A percentile compares a stretch with the other conserved stretches of the same genome.
Conservation (phyloP, 2,888 invertebrate genomes). For the Pterobdella sp. region DNA sequence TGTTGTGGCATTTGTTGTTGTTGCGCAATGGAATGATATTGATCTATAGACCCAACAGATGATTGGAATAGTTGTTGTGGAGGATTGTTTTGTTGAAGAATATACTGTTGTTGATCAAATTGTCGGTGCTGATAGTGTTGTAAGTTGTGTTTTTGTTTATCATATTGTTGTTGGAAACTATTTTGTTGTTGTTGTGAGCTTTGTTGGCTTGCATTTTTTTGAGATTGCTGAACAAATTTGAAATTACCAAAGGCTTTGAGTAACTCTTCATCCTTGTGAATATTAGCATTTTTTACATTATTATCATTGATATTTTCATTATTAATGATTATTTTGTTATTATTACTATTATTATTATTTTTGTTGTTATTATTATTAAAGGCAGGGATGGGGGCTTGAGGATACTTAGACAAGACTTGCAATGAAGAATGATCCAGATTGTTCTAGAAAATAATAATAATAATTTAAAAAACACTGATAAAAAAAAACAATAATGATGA, state of each 20-base stretch:
- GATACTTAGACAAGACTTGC: constrained; percentile 43
- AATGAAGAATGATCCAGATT: constrained; percentile 35
- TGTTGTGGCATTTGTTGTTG: background rate
- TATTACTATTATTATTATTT: background rate
- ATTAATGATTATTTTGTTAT: background rate
- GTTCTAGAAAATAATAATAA: constrained; percentile 29
- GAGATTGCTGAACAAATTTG: background rate
- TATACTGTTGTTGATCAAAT: background rate
- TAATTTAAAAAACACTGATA: background rate
- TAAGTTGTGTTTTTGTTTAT: background rate
- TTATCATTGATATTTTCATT: background rate
- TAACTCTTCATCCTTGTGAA: background rate
- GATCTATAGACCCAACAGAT: too few species aligned
- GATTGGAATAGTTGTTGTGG: background rate
- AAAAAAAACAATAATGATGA: background rate
- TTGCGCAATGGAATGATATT: too few species aligned
- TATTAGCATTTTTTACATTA: background rate
- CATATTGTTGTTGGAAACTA: background rate
- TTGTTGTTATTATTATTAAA: background rate
- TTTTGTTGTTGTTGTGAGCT: background rate
- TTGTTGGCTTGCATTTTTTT: too few species aligned
- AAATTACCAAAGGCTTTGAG: background rate
- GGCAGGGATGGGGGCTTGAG: constrained; percentile 45
- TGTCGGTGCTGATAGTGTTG: background rate
- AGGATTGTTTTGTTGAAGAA: background rate